Base-by-base conservation (phyloP, 2,888 invertebrate genomes). In the Aleiodes alternator region DNA sequence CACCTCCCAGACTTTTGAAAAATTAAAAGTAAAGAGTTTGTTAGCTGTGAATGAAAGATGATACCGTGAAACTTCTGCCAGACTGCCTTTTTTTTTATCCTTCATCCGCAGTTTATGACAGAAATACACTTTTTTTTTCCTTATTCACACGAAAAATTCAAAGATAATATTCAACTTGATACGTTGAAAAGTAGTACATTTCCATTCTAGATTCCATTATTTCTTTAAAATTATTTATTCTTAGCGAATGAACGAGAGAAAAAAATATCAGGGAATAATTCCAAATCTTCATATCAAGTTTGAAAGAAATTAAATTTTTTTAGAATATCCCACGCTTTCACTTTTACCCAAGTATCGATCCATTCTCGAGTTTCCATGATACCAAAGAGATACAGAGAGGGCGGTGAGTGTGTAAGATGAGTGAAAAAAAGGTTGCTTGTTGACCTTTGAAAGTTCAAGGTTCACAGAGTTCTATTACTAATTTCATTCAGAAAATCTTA, bases 301-400 rank as follows among this genome's bases (percentile, higher is more conserved):
- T 23, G 23, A 23, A 23, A 12, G 34, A 38, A 38, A 8, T 55
- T 55, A n/a, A 9, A 1, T 16, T 16, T 55, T 55, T 16, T 55
- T 14, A n/a, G 14, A 16, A 61, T 43, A n/a, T 38, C 61, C 34
- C 31, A 56, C 55, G 80, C 80, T 84, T 83, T 84, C 82, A 84
- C 84, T 85, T 84, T 84, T 84, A 83, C 75, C 73, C 75, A 68
- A 31, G 81, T 77, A 85, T 84, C 84, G 84, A 84, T 84, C 82
- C 77, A 73, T 79, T 81, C 83, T 23, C 23, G 2, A 78, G 83
- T 80, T 78, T 77, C 79, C 78, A 69, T 70, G 3, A 6, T n/a
- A 6, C 48, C 43, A 29, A 16, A 7, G 50, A 69, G 57, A 66
- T 55, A 48, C 61, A 61, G 43, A 16, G 50, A 75, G 59, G 69